These are phyloP conservation scores for Lepidocolaptes lacrymiger DNA, from an alignment of 2,797 vertebrate genomes.

Conservation along the genomic window DNA sequence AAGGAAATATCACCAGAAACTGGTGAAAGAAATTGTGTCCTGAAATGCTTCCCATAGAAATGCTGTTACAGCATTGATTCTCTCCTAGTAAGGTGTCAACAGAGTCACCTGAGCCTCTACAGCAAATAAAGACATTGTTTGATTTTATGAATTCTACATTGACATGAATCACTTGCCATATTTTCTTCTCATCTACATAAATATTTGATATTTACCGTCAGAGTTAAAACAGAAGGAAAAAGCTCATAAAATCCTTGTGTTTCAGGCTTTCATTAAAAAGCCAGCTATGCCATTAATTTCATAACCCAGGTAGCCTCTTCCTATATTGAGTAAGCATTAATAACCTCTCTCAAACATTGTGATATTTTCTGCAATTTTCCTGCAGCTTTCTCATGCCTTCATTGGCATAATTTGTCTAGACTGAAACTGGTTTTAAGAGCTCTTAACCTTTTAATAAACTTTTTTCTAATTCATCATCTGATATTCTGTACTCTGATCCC, in stretches of 20 bases:
- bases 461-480: constrained; percentile 1
- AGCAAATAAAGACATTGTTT: neutral
- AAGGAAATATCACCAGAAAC: neutral
- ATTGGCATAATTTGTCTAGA: neutral
- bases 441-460: constrained; percentile 38
- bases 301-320: neutral
- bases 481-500: neutral
- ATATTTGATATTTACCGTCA: neutral
- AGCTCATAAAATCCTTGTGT: neutral
- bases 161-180: neutral
- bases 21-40: neutral
- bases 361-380: neutral
- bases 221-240: neutral
- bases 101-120: neutral
- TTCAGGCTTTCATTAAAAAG: neutral
- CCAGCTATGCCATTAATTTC: neutral
- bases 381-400: neutral
- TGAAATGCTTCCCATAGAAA: neutral
- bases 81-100: neutral
- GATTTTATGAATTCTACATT: neutral
- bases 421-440: neutral
- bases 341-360: neutral
- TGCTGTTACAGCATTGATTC: neutral
- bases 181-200: neutral
- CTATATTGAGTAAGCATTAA: neutral